Percentiles rank a stretch among this genome's conserved stretches.
Conservation (phyloP, 2,888 invertebrate genomes). For the Lucinisca nassula region DNA sequence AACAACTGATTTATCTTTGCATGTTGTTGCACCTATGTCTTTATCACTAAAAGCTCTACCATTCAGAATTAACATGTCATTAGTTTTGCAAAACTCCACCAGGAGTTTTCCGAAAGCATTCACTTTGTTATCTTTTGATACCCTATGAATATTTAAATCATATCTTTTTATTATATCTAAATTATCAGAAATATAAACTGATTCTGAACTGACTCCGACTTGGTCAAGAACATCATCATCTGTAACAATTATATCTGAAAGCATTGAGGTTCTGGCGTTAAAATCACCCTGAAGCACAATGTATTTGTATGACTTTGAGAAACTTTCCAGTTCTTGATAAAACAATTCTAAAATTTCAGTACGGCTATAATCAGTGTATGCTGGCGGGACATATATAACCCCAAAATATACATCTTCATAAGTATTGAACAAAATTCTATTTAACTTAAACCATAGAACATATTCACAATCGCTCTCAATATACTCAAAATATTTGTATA, state of each 20-base stretch:
- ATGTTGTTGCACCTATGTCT: neutral
- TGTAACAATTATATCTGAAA: neutral
- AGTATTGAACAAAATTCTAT: neutral
- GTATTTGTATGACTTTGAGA: neutral
- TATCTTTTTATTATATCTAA: too few relatives aligned
- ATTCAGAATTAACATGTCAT: neutral
- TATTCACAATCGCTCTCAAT: neutral
- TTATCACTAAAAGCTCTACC: neutral
- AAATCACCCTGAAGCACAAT: neutral
- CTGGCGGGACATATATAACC: neutral
- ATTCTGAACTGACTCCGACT: neutral
- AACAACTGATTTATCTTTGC: constrained; percentile 1
- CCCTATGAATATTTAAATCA: neutral
- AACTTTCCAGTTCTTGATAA: neutral
- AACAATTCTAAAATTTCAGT: neutral
- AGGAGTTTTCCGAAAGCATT: neutral
- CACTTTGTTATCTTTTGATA: neutral
- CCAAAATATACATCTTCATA: neutral
- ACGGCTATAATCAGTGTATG: neutral
- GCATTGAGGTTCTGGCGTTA: neutral
- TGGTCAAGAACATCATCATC: neutral
- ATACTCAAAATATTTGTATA: neutral
- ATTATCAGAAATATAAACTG: neutral
- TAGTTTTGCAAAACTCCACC: neutral
- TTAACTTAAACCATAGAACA: neutral